phyloP scores from a whole-genome alignment of 2,113 vertebrate species.

The Rhinopomastus cyanomelas region DNA sequence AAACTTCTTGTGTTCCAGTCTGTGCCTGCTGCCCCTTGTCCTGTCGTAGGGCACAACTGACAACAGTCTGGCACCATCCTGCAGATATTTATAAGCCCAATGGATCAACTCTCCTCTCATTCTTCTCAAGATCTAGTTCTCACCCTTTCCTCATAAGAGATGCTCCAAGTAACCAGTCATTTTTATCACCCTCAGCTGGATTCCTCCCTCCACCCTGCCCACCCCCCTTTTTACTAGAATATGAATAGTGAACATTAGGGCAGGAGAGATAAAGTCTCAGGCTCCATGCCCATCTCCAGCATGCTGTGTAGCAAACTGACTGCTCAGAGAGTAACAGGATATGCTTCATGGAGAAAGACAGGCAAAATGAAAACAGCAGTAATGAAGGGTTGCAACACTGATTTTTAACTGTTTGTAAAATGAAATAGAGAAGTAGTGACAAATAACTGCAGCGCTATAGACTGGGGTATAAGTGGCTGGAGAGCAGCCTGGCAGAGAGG shows the following conservation, averaged over 20 bases:
- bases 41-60: too few relatives aligned
- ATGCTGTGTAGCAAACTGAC: not conserved
- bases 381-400: not conserved
- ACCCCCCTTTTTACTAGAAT: not conserved
- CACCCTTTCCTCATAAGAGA: too few relatives aligned
- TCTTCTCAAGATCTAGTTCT: too few relatives aligned
- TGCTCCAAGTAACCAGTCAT: too few relatives aligned
- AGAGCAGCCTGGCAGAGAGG: too few relatives aligned
- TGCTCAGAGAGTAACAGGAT: not conserved
- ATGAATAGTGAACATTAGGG: not conserved
- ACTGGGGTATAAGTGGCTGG: too few relatives aligned
- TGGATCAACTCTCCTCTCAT: too few relatives aligned
- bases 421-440: not conserved
- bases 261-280: not conserved
- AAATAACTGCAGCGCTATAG: not conserved
- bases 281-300: not conserved
- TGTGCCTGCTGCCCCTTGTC: too few relatives aligned
- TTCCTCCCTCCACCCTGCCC: not conserved
- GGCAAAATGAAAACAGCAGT: not conserved
- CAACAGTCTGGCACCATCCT: too few relatives aligned
- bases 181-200: too few relatives aligned
- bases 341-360: not conserved
- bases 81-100: too few relatives aligned
- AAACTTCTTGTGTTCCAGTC: too few relatives aligned
- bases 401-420: not conserved